These are phyloP conservation scores for Campoletis raptor DNA, from an alignment of 2,888 invertebrate species.

Conservation along the genomic window DNA sequence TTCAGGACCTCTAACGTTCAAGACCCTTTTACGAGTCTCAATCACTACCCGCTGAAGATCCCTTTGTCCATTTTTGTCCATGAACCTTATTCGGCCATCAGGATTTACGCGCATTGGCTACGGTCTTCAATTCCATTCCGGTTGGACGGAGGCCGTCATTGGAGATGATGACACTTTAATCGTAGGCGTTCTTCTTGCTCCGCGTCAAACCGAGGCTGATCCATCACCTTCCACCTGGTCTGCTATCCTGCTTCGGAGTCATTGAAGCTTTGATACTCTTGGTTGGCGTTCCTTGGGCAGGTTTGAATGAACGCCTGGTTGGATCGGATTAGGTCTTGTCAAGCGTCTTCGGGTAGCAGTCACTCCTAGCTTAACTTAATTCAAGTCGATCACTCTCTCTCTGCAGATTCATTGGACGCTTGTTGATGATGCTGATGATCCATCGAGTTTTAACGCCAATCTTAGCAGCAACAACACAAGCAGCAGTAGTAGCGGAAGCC, in stretches of 20 bases:
- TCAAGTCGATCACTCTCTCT: conserved; percentile 6
- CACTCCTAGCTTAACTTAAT: neutral
- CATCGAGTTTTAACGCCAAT: neutral
- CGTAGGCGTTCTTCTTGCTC: neutral
- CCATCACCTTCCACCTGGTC: conserved; percentile 24
- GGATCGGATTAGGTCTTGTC: neutral
- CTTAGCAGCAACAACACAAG: neutral
- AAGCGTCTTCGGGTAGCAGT: neutral
- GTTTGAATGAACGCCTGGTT: neutral
- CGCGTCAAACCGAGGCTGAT: neutral
- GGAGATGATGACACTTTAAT: neutral
- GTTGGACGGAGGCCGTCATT: neutral
- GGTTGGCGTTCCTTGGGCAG: neutral
- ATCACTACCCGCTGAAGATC: neutral
- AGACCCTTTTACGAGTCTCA: neutral
- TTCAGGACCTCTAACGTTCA: neutral
- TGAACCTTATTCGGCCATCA: conserved; percentile 9
- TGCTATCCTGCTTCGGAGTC: neutral
- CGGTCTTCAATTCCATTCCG: neutral
- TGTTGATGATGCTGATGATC: conserved; percentile 9
- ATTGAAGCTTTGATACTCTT: neutral
- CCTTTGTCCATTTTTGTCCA: neutral
- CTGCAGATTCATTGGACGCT: conserved; percentile 3
- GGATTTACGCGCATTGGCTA: neutral
- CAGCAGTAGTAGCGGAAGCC: conserved; percentile 18